Conservation (phyloP, 2,888 invertebrate species). For the Patella depressa region DNA sequence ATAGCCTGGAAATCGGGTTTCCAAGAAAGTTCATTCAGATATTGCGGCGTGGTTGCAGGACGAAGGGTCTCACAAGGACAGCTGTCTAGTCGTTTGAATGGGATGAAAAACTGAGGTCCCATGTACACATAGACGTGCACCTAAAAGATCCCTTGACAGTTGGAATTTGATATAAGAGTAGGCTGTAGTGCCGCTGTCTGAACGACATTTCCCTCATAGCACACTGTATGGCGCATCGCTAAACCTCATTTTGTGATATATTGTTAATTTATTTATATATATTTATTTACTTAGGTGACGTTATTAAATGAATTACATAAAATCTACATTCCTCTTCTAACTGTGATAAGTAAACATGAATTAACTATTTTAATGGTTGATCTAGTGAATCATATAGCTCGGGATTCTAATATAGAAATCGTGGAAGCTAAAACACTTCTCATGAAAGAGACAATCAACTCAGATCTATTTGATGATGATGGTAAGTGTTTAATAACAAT, state of each 20-base stretch:
- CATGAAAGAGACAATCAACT: slow-evolving; percentile 84
- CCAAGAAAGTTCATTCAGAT: too few species aligned
- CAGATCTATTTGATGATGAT: slow-evolving; percentile 81
- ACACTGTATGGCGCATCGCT: too few species aligned
- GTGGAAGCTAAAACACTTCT: slow-evolving; percentile 87
- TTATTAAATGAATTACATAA: slow-evolving; percentile 86
- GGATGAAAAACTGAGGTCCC: too few species aligned
- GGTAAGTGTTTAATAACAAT: slow-evolving; percentile 70
- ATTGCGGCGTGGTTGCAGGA: too few species aligned
- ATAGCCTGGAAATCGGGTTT: too few species aligned
- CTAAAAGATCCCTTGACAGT: too few species aligned
- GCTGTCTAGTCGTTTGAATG: too few species aligned
- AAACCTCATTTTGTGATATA: not conserved
- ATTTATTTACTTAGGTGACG: slow-evolving; percentile 77
- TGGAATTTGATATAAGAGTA: too few species aligned
- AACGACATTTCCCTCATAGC: too few species aligned
- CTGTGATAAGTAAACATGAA: slow-evolving; percentile 77
- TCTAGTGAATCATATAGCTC: slow-evolving; percentile 83
- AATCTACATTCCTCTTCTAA: slow-evolving; percentile 84
- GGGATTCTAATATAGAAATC: slow-evolving; percentile 77
- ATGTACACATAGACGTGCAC: too few species aligned
- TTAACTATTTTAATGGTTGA: slow-evolving; percentile 84
- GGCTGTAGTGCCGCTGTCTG: too few species aligned
- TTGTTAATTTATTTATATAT: not conserved
- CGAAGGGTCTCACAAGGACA: too few species aligned